Evolutionary conservation across 2,113 vertebrate species (phyloP), one percentile per base, ranked within the genome.

Genomic region (Anser brachyrhynchus): DNA sequence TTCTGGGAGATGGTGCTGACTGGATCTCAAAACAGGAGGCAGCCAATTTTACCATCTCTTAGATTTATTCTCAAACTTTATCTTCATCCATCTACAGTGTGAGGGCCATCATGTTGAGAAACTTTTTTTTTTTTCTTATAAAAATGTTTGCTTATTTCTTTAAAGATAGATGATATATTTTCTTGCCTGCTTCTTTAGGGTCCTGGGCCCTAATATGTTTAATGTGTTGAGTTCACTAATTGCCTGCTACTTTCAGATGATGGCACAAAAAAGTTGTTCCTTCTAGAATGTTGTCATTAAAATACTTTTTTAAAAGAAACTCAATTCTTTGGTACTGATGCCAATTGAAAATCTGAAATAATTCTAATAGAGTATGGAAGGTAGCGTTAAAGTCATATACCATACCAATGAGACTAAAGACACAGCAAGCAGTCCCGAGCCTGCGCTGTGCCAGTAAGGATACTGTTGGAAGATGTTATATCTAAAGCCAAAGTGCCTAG

Each of bases 131-230:
- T 89, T 57, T 18, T 57, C 43, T 19, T 5, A 6, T 41, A 37
- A 54, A 70, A 21, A 35, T 20, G 44, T 37, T 46, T 22, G 1
- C 8, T 9, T 26, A 2, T 67, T 49, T 65, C 22, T 81, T 87
- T 87, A 19, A 54, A 84, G 26, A 11, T 14, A 49, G 44, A 4
- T 2, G 3, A 22, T 35, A 2, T 6, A 6, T 73, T 77, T 67
- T 75, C 28, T 21, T 51, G 6, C 9, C 35, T 76, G 9, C 13
- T 6, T 74, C 37, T 84, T 14, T 14, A 71, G 44, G 28, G 76
- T 14, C 14, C 22, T 52, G 15, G 10, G 31, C 2, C 1, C 13
- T 16, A n/a, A 57, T 49, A n/a, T 1, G 1, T 5, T 5, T 13
- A n/a, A 9, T 23, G 6, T 62, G 23, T 7, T 0, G 5, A 58